phyloP scores from a whole-genome alignment of 2,113 vertebrate genomes.

The Corynorhinus townsendii region DNA sequence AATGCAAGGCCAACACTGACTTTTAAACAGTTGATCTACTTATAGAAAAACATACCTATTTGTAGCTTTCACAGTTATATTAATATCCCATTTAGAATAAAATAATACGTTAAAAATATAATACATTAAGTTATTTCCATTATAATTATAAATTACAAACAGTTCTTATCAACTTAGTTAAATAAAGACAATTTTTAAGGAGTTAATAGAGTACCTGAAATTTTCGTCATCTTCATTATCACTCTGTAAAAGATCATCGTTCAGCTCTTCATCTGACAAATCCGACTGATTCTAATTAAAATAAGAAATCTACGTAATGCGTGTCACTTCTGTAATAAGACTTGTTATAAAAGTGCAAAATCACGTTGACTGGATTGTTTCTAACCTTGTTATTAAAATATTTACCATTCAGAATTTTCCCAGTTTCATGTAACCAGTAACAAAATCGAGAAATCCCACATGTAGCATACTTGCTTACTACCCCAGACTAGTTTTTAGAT shows the following conservation, averaged over 20 bases:
- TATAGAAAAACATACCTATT: background rate
- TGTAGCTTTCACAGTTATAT: background rate
- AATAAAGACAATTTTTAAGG: background rate
- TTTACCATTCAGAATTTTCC: background rate
- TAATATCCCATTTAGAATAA: background rate
- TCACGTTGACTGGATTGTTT: background rate
- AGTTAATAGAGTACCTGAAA: conserved; percentile 78
- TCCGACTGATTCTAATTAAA: conserved; percentile 91
- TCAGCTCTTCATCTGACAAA: conserved; percentile 95
- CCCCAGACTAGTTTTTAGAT: background rate
- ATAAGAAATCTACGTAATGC: conserved; percentile 55
- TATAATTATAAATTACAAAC: background rate
- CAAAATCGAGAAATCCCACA: background rate
- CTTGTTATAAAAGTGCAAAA: background rate
- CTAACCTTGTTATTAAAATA: background rate
- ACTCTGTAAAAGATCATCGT: conserved; percentile 97
- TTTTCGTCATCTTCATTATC: conserved; percentile 92
- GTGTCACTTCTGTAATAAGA: background rate
- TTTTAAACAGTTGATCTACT: background rate
- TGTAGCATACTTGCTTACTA: accelerated
- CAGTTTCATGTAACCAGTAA: background rate
- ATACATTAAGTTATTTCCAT: background rate
- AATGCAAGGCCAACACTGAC: background rate
- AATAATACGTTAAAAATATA: background rate
- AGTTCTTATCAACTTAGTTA: background rate